Percentiles rank a stretch among this genome's conserved stretches.
phyloP scores from a whole-genome alignment of 2,113 vertebrate genomes.

The Channa maculata region DNA sequence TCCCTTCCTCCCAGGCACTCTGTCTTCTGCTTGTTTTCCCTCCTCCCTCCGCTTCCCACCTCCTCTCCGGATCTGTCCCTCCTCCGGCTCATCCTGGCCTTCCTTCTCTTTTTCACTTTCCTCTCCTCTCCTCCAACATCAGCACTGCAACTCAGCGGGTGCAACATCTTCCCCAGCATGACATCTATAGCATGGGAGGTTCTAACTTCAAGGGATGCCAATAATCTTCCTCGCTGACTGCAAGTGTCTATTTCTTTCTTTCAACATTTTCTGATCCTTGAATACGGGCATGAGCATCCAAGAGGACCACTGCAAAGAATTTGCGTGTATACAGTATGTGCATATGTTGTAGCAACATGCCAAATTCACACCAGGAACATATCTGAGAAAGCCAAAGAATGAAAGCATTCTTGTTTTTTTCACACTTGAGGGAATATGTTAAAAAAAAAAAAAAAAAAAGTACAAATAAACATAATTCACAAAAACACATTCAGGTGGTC shows the following conservation, averaged over 20 bases:
- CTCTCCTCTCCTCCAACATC: constrained; percentile 47
- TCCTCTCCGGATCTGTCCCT: not conserved
- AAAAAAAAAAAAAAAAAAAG: constrained; percentile 29
- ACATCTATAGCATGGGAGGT: constrained; percentile 39
- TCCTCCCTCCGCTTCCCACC: not conserved
- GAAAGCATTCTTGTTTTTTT: constrained; percentile 29
- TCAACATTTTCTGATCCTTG: not conserved
- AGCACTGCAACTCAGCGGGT: constrained; percentile 54
- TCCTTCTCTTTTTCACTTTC: constrained; percentile 6
- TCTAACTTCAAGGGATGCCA: constrained; percentile 34
- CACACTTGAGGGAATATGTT: constrained; percentile 53
- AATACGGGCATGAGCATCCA: not conserved
- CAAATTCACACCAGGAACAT: constrained; percentile 43
- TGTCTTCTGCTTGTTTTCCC: constrained; percentile 49
- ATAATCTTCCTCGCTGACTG: constrained; percentile 10
- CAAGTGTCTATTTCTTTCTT: constrained; percentile 41
- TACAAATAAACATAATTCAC: constrained; percentile 48
- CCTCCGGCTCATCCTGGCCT: not conserved
- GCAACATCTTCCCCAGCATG: constrained; percentile 64
- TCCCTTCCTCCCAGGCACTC: constrained; percentile 22
- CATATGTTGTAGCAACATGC: constrained; percentile 41
- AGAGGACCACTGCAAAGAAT: constrained; percentile 11
- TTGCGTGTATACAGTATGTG: not conserved
- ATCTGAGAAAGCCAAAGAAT: constrained; percentile 47
- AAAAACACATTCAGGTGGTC: constrained; percentile 62